Base-by-base conservation (phyloP, 64 coral and sea anemone species). In the Stylophora pistillata region DNA sequence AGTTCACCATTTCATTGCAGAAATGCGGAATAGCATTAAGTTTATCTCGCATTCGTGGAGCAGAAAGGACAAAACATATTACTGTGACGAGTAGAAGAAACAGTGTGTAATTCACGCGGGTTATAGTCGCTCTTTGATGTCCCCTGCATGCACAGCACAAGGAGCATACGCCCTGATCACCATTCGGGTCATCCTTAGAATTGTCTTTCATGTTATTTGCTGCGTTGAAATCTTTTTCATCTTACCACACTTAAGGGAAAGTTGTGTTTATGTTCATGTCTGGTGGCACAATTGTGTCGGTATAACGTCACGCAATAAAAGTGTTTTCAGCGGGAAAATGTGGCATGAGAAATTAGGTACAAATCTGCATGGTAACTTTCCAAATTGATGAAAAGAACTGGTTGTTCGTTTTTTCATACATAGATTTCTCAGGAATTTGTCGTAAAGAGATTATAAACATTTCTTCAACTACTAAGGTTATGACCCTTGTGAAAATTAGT, bases 1-100 rank as follows among this genome's bases (percentile, higher is more conserved):
- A 30, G 47, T 74, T 53, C 13, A 94, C 32, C 27, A 89, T 58
- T 31, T 78, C 74, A 33, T 75, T 90, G 88, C 92, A 94, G 47
- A 94, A 71, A 41, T 73, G 72, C 9, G 78, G 79, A 54, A 77
- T 78, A 63, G 88, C 74, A 26, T 78, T 64, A 1, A 94, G 72
- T 76, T 86, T 85, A 20, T 23, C 73, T 52, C 52, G 56, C 23
- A 85, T 77, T 29, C 71, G 73, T 1, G 92, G 92, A 30, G 86
- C 18, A 17, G 82, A 76, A 58, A 81, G 58, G 4, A 94, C 52
- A 73, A 94, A 66, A n/a, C 87, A 90, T 25, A 90, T n/a, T 0
- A 90, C 34, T 52, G 78, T 89, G 10, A 69, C 58, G 9, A 90
- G 56, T 1, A 94, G 66, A 23, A 94, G 71, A 37, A 94, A 57